Evolutionary conservation across 2,888 invertebrate species (phyloP), one percentile per base, ranked within the genome.

Genomic region (Caradrina kadenii): DNA sequence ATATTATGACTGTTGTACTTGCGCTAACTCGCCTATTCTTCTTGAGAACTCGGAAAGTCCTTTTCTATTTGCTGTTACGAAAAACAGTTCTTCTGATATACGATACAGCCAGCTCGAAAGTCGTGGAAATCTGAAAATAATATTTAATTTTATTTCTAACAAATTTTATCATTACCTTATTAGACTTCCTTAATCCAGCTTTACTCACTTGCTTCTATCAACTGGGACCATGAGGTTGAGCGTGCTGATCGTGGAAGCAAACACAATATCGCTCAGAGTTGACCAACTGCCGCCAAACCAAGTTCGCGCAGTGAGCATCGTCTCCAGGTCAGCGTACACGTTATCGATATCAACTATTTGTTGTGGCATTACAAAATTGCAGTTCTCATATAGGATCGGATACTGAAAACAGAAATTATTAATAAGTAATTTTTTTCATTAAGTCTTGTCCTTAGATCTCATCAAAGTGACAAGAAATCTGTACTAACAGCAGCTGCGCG

Each of bases 11-110:
- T 87, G 78, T 82, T 90, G 81, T 80, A 87, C 74, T 79, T 82
- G 81, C 82, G 85, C 81, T 64, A 91, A 92, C 93, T 92, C 88
- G 91, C 93, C 92, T 91, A 94, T 90, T 89, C 91, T 90, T 90
- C 85, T 91, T 8, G 91, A 78, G 72, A 93, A 94, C 66, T 93
- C 93, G 61, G 78, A 65, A 7, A 93, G 89, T 42, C 93, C 94
- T 78, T 91, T 93, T 73, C 88, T 88, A 81, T 93, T 93, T 10
- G 88, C 93, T 2, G 93, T 93, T 48, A 87, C 73, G 78, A 87
- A 93, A 82, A 88, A 93, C 22, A 82, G 63, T 82, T 93, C 88
- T 73, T 91, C 89, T 2, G 92, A 91, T 76, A 93, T 86, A 48
- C 89, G 88, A 60, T 83, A 85, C 0, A 92, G 78, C 93, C 93